These are phyloP conservation scores for Saguinus imperator DNA, from an alignment of 2,113 vertebrate species.

Conservation along the genomic window DNA sequence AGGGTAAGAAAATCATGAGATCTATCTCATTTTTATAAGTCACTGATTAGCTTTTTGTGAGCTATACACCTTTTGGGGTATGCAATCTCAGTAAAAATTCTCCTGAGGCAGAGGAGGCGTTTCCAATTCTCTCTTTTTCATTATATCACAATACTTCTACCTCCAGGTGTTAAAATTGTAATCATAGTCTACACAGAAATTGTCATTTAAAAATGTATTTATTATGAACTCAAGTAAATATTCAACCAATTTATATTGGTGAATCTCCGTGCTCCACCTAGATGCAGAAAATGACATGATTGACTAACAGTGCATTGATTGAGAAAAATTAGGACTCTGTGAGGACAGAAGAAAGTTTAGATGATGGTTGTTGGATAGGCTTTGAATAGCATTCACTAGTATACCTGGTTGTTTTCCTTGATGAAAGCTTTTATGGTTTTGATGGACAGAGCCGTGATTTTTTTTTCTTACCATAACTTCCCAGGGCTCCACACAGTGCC, in stretches of 20 bases:
- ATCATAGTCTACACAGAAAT: background rate
- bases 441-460: fast-evolving
- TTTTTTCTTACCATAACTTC: background rate
- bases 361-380: too few relatives aligned
- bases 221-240: background rate
- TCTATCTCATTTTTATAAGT: background rate
- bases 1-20: background rate
- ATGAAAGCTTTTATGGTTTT: background rate
- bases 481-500: background rate
- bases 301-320: background rate
- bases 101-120: background rate
- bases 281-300: background rate
- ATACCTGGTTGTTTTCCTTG: fast-evolving
- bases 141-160: background rate
- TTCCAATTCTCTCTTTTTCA: background rate
- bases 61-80: background rate
- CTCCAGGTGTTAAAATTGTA: background rate
- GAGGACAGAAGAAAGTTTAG: background rate
- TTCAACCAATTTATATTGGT: background rate
- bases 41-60: background rate
- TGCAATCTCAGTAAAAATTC: background rate
- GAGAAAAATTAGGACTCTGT: background rate
- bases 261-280: background rate
- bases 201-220: background rate
- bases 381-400: fast-evolving